Conservation (phyloP, 2,113 vertebrate species). For the Empidonax alnorum region DNA sequence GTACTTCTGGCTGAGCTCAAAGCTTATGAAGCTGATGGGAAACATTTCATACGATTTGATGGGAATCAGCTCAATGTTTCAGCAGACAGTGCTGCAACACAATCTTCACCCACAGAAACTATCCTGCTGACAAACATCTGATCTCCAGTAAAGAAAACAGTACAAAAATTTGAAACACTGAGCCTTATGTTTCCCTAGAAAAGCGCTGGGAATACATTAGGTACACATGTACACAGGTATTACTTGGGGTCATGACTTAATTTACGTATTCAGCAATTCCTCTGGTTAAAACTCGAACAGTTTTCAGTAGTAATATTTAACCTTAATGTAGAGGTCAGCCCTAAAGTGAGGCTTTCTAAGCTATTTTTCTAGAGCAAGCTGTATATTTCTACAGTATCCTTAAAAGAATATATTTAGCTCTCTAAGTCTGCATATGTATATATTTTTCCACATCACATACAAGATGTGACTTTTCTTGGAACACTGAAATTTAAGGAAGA, state of each 20-base stretch:
- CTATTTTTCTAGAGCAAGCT: not conserved
- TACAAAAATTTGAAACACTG: not conserved
- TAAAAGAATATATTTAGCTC: not conserved
- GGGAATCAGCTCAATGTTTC: not conserved
- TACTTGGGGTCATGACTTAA: not conserved
- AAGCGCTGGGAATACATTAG: not conserved
- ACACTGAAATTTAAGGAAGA: not conserved
- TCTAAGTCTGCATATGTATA: not conserved
- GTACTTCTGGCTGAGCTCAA: not conserved
- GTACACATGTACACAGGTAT: accelerated
- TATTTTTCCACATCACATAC: not conserved
- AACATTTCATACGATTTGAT: not conserved
- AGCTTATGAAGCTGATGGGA: not conserved
- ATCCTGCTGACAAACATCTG: not conserved
- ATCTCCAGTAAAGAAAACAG: not conserved
- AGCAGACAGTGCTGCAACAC: not conserved
- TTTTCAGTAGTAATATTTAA: not conserved
- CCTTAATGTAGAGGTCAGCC: not conserved
- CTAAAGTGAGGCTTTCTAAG: not conserved
- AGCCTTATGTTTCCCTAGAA: not conserved
- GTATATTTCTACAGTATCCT: not conserved
- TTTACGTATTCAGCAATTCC: not conserved
- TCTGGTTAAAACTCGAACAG: not conserved
- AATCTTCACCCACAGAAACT: not conserved
- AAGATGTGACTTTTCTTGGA: not conserved